Conservation (phyloP, 2,113 vertebrate species). For the Coracopsis vasa region DNA sequence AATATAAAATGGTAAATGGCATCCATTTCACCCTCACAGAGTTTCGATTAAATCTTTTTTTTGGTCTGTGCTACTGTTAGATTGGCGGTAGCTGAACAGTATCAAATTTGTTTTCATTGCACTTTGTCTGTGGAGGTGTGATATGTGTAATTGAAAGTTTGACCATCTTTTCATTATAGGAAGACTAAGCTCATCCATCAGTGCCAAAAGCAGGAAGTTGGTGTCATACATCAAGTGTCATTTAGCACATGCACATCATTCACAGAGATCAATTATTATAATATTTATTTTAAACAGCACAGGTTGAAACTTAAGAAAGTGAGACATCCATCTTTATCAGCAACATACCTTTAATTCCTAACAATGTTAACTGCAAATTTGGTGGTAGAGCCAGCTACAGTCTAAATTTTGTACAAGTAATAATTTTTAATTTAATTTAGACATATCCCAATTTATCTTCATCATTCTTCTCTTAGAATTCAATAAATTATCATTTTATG, state of each 20-base stretch:
- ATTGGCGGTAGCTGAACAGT: not conserved
- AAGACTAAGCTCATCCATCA: slow-evolving; percentile 66
- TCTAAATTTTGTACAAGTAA: slow-evolving; percentile 52
- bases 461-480: slow-evolving; percentile 5
- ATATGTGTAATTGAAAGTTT: slow-evolving; percentile 55
- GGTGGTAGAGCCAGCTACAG: not conserved
- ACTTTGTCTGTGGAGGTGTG: not conserved
- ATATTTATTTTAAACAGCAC: slow-evolving; percentile 68
- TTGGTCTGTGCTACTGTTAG: not conserved
- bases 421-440: slow-evolving; percentile 72
- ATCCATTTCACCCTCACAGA: not conserved
- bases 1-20: not conserved
- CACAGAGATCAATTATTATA: slow-evolving; percentile 70
- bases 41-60: not conserved
- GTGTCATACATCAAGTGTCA: slow-evolving; percentile 38
- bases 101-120: not conserved
- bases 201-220: slow-evolving; percentile 50
- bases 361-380: slow-evolving; percentile 44
- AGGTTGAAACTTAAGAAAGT: slow-evolving; percentile 47
- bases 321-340: slow-evolving; percentile 71
- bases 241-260: slow-evolving; percentile 64
- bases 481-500: slow-evolving; percentile 49
- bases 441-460: slow-evolving; percentile 67
- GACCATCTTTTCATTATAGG: slow-evolving; percentile 66
- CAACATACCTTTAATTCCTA: slow-evolving; percentile 62